A percentile compares a stretch with the other conserved stretches of the same genome.
Conservation (phyloP, 2,888 invertebrate genomes). For the Venusia cambrica region DNA sequence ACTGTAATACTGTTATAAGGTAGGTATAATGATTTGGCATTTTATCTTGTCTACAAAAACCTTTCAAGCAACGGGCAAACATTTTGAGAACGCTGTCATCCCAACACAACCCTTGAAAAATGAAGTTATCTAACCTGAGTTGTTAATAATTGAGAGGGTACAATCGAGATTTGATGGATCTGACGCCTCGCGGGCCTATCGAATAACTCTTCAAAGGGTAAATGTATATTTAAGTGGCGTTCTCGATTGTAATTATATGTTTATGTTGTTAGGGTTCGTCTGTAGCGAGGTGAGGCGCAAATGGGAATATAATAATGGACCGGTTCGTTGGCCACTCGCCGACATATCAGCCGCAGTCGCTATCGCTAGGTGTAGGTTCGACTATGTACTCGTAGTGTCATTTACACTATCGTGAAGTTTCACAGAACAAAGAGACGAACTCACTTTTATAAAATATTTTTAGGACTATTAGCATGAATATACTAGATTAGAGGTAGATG, state of each 20-base stretch:
- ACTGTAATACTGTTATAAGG: too few relatives aligned
- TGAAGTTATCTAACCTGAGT: conserved; percentile 63
- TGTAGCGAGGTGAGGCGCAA: conserved; percentile 42
- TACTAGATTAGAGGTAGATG: too few relatives aligned
- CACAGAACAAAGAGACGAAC: too few relatives aligned
- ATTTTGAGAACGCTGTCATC: conserved; percentile 11
- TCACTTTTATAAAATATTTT: too few relatives aligned
- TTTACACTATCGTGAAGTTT: too few relatives aligned
- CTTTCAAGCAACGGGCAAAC: conserved; percentile 4
- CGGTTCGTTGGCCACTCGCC: conserved; percentile 31
- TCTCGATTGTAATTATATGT: conserved; percentile 74
- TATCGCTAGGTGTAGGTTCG: too few relatives aligned
- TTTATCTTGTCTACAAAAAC: too few relatives aligned
- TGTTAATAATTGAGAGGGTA: conserved; percentile 68
- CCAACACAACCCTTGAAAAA: conserved; percentile 51
- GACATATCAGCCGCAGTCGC: conserved; percentile 49
- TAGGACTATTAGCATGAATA: too few relatives aligned
- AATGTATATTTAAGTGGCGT: conserved; percentile 77
- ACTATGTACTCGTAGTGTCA: too few relatives aligned
- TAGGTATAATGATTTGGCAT: too few relatives aligned
- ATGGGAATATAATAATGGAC: conserved; percentile 66
- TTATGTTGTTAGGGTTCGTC: conserved; percentile 61
- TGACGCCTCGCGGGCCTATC: conserved; percentile 67
- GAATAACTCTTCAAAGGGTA: conserved; percentile 73
- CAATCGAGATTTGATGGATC: conserved; percentile 76